Base-by-base conservation (phyloP, 2,113 vertebrate genomes). In the Marmota flaviventris region DNA sequence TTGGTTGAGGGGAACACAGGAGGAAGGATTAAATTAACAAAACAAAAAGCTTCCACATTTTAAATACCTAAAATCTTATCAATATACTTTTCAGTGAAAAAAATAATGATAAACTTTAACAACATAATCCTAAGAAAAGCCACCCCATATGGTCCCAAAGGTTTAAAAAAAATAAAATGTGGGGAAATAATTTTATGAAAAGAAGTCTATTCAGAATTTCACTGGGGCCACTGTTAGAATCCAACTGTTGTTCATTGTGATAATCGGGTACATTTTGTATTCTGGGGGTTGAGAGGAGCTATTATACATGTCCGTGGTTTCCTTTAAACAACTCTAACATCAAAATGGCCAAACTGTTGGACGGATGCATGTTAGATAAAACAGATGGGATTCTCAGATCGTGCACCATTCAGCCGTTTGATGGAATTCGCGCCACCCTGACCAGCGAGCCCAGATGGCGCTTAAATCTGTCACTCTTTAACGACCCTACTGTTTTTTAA, bases 401-500 rank as follows among this genome's bases (percentile, higher is more conserved):
- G 98, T 98, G 98, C 98, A 98, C 98, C 98, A 91, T 98, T 99
- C 99, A 99, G 98, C 99, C 98, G 98, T 99, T 98, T 98, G 98
- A 99, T 99, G 98, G 98, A 99, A 99, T 99, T 98, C 95, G 96
- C 98, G 98, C 98, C 98, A 98, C 98, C 97, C 98, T 98, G 98
- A 98, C 98, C 99, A 98, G 97, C 86, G 97, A 99, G 98, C 98
- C 98, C 99, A 99, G 98, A 99, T 99, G 99, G 99, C 97, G 98
- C 99, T 98, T 97, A 99, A 99, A 99, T 99, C 99, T 99, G 99
- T 99, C 98, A 98, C 98, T 99, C 98, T 98, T 98, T 99, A 99
- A 99, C 98, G 98, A 98, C 98, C 97, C 93, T 93, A 98, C 98
- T 98, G 98, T 98, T 98, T 98, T 98, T 97, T 20, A 97, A 98